Base-by-base conservation (phyloP, 2,888 invertebrate genomes). In the Nebria brevicollis region DNA sequence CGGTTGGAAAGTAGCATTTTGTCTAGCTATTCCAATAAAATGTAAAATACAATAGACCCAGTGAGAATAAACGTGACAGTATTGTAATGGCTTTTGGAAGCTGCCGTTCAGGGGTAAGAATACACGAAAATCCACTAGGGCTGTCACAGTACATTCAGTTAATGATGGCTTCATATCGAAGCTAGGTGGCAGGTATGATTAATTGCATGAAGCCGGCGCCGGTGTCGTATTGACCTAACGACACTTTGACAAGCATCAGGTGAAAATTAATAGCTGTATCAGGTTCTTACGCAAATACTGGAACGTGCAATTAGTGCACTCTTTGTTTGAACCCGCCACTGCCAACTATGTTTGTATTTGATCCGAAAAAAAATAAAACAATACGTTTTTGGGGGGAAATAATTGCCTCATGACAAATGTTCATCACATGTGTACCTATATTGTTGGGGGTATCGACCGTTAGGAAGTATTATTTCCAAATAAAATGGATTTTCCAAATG, bases 161-260 rank as follows among this genome's bases (percentile, higher is more conserved):
- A 81, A 81, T 81, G 81, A 81, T 81, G 73, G 76, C 81, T 81
- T 77, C 76, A 81, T 80, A 75, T 81, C 72, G 75, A 72, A 73
- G 20, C 73, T 20, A 26, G 15, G 11, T 75, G 77, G 72, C 76
- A 76, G 81, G 66, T 77, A 81, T 81, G 81, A 81, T 81, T 77
- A 77, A 81, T 81, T 76, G 81, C 73, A 73, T 78, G 66, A 75
- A 74, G 75, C 75, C 68, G 34, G 64, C 41, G 41, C 20, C 66
- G 78, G 73, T 73, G 80, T 68, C 72, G 77, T 73, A 81, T 81
- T 81, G 81, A 81, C 81, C 81, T 81, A 77, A 77, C 81, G 81
- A 81, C 81, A 81, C 73, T 77, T 73, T 77, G 81, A 81, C 81
- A 81, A 81, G 73, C 81, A 73, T 77, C 81, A 81, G 81, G 77